Conservation (phyloP, 2,113 vertebrate species). For the Cavia porcellus region DNA sequence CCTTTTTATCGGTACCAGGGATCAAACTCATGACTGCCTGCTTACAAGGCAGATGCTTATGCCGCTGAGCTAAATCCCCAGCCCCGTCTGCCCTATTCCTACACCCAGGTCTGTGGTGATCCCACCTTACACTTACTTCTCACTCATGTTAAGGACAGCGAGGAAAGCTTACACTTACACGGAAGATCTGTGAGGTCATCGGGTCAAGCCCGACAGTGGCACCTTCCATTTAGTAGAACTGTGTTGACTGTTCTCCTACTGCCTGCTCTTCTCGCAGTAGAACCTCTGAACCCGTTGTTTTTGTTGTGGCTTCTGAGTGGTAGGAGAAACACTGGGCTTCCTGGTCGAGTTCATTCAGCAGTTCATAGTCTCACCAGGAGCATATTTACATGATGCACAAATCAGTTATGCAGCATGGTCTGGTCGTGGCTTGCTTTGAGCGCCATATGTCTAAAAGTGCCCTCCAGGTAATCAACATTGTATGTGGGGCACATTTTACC, state of each 20-base stretch:
- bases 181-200: neutral
- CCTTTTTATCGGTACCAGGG: no score
- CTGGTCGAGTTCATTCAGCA: neutral
- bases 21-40: no score
- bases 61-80: no score
- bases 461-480: neutral
- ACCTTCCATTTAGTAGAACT: neutral
- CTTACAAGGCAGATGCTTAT: no score
- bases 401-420: neutral
- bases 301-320: neutral
- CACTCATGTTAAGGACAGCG: neutral
- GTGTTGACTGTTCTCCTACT: accelerated
- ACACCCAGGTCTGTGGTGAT: neutral
- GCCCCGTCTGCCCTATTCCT: neutral
- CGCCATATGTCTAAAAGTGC: neutral
- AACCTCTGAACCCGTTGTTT: neutral
- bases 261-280: neutral
- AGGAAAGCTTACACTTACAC: neutral
- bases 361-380: neutral
- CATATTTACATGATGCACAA: neutral
- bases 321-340: neutral
- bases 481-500: neutral
- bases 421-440: neutral
- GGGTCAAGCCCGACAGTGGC: neutral
- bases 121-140: neutral